Base-by-base conservation (phyloP, 2,797 vertebrate genomes). In the Takifugu ocellatus region DNA sequence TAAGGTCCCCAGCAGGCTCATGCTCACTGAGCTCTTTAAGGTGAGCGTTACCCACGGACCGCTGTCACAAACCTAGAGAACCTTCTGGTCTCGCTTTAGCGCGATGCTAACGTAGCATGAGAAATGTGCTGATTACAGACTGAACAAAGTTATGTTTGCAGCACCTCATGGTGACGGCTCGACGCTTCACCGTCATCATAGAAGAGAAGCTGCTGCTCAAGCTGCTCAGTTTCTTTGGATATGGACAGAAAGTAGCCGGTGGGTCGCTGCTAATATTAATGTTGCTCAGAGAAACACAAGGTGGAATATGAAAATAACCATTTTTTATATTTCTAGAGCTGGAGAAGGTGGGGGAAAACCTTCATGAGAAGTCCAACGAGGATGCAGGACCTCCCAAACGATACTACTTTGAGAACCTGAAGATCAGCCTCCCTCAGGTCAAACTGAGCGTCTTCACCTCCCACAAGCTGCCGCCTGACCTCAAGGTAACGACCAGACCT, bases 331-430 rank as follows among this genome's bases (percentile, higher is more conserved):
- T 61, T 72, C 39, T 86, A 99, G 97, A 97, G 73, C 88, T 99
- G 72, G 95, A 98, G 85, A 96, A 91, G 49, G 88, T 95, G 46
- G 94, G 98, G 60, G 96, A 98, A 78, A 98, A 93, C 81, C 84
- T 97, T 36, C 91, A 96, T 0, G 97, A 98, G 65, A 95, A 93
- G 78, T 81, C 86, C 5, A 90, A 54, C 0, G 93, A 95, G 61
- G 93, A 94, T 14, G 63, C 84, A 0, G 91, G 91, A 47, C 83
- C 86, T 3, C 91, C 87, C 1, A 91, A 92, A 54, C 91, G 92
- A 1, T 99, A 96, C 82, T 99, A 99, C 84, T 99, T 99, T 79
- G 97, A 99, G 85, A 99, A 99, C 72, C 88, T 99, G 73, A 99
- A 99, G 84, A 98, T 99, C 70, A 95, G 92, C 10, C 78, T 99